Evolutionary conservation across 2,797 vertebrate species (phyloP).

Genomic region (Pseudochirops corinnae): DNA sequence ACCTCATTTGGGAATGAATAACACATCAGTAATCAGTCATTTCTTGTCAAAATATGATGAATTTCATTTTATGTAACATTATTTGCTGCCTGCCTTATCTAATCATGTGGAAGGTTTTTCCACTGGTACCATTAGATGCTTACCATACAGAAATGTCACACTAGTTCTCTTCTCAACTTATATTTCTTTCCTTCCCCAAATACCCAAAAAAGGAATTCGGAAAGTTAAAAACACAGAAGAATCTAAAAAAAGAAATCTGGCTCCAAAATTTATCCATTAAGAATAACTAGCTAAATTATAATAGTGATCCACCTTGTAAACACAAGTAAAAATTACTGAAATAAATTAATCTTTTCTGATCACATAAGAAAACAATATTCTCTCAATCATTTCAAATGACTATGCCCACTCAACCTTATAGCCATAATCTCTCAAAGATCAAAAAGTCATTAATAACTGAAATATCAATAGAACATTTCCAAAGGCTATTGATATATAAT

Average conservation of each 20-base stretch:
- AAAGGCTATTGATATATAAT: not conserved
- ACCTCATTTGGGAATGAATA: no score
- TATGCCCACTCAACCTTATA: constrained; percentile 32
- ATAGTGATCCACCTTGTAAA: not conserved
- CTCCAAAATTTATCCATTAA: no score
- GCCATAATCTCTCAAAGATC: constrained; percentile 48
- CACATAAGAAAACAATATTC: constrained; percentile 22
- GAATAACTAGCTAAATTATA: not conserved
- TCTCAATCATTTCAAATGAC: constrained; percentile 4
- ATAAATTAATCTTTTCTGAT: not conserved
- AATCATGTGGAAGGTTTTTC: not conserved
- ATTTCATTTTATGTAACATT: not conserved
- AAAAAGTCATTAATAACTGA: constrained; percentile 50
- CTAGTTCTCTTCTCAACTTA: not conserved
- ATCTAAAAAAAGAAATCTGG: not conserved
- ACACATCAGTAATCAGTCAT: not conserved
- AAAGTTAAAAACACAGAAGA: not conserved
- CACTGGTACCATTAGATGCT: not conserved
- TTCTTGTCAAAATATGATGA: not conserved
- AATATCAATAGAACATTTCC: constrained; percentile 43
- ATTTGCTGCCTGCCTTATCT: not conserved
- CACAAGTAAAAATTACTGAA: not conserved
- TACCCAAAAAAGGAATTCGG: not conserved
- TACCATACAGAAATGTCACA: not conserved
- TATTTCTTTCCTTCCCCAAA: not conserved